Percentiles rank a stretch among this genome's conserved stretches.
phyloP scores from a whole-genome alignment of 2,888 invertebrate species.

The Scotopteryx bipunctaria region DNA sequence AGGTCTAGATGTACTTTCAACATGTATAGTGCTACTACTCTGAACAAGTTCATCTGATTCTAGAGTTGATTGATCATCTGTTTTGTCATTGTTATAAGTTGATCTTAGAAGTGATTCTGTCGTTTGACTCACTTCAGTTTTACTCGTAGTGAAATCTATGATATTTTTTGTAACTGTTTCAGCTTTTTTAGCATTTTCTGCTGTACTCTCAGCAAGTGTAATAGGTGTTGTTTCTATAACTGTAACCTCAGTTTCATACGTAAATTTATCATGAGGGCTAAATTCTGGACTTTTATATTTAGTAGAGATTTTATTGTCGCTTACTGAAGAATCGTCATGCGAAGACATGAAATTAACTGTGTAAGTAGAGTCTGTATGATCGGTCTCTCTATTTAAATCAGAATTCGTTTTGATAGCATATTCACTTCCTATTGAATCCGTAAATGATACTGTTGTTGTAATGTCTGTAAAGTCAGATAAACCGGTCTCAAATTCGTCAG shows the following conservation, averaged over 20 bases:
- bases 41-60: slow-evolving; percentile 57
- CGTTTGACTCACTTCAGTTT: slow-evolving; percentile 9
- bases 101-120: slow-evolving; percentile 22
- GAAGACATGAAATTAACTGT: neutral
- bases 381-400: neutral
- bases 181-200: neutral
- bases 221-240: slow-evolving; percentile 5
- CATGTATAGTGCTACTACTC: slow-evolving; percentile 67
- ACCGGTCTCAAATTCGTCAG: slow-evolving; percentile 35
- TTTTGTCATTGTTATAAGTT: slow-evolving; percentile 25
- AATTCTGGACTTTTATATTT: neutral
- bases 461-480: slow-evolving; percentile 20
- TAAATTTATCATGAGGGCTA: neutral
- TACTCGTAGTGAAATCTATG: neutral
- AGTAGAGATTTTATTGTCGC: slow-evolving; percentile 8
- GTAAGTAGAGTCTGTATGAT: slow-evolving; percentile 1
- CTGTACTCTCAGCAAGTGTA: neutral
- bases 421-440: slow-evolving; percentile 4
- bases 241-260: neutral
- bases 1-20: slow-evolving; percentile 66
- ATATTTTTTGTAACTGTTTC: slow-evolving; percentile 9
- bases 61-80: slow-evolving; percentile 26
- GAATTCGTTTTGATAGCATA: slow-evolving; percentile 1
- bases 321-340: slow-evolving; percentile 17
- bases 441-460: slow-evolving; percentile 5